phyloP scores from a whole-genome alignment of 2,888 invertebrate genomes.

The Cephus pulcher region DNA sequence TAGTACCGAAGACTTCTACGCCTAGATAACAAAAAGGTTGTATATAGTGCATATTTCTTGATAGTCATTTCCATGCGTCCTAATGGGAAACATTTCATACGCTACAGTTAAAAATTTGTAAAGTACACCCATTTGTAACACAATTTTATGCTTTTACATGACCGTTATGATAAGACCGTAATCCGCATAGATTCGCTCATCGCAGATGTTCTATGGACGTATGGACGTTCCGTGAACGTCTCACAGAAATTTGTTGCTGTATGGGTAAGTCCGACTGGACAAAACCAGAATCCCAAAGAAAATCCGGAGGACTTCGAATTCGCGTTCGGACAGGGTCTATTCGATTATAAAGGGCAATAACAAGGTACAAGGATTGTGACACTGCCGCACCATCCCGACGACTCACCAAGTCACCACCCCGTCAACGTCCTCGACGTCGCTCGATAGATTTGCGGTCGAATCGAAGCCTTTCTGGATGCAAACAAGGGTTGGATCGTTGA shows the following conservation, averaged over 20 bases:
- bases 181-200: too few relatives aligned
- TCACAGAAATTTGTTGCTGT: too few relatives aligned
- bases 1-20: too few relatives aligned
- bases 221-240: background rate
- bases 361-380: background rate
- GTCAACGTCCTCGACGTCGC: background rate
- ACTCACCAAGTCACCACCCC: background rate
- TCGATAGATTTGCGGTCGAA: background rate
- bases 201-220: background rate
- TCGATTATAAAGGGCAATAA: background rate
- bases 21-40: too few relatives aligned
- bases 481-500: background rate
- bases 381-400: background rate
- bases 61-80: too few relatives aligned
- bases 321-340: background rate
- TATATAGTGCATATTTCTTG: too few relatives aligned
- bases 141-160: too few relatives aligned
- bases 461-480: background rate
- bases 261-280: background rate
- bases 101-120: too few relatives aligned
- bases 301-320: background rate
- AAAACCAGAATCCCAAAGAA: background rate
- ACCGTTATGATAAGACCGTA: too few relatives aligned
- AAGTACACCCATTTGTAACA: too few relatives aligned
- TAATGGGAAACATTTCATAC: too few relatives aligned